Evolutionary conservation across 2,888 invertebrate genomes (phyloP).

Genomic region (Microctonus hyperodae): DNA sequence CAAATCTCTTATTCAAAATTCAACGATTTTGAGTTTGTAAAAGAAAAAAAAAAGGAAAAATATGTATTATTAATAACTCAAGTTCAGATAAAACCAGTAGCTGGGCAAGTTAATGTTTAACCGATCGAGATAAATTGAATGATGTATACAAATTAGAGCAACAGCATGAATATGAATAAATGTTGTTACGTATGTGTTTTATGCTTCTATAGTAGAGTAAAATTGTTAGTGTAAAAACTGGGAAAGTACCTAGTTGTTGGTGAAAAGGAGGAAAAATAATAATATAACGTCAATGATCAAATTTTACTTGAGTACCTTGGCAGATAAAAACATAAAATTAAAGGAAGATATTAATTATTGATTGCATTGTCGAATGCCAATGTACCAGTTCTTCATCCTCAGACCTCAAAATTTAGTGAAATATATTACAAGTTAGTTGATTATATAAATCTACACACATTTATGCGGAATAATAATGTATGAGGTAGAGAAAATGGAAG

Average conservation of each 20-base stretch:
- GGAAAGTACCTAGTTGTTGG: constrained; percentile 4
- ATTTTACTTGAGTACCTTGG: constrained; percentile 30
- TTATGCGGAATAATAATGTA: neutral
- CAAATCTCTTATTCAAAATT: constrained; percentile 35
- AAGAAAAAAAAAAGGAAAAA: neutral
- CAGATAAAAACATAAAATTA: neutral
- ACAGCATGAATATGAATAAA: constrained; percentile 5
- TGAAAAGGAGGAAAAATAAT: constrained; percentile 4
- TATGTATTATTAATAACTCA: constrained; percentile 35
- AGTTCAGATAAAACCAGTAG: constrained; percentile 42
- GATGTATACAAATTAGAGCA: constrained; percentile 8
- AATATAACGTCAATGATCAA: constrained; percentile 29
- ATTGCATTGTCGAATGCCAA: constrained; percentile 1
- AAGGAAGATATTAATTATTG: neutral
- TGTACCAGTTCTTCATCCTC: constrained; percentile 6
- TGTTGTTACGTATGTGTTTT: neutral
- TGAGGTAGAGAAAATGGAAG: constrained; percentile 4
- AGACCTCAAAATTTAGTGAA: neutral
- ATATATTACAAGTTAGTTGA: neutral
- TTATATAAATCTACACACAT: neutral
- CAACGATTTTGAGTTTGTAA: constrained; percentile 38
- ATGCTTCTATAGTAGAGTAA: neutral
- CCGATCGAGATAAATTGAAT: constrained; percentile 11
- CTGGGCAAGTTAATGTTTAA: neutral
- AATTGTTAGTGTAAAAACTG: neutral